Conservation (phyloP, 2,797 vertebrate genomes). For the Tangara arthus region DNA sequence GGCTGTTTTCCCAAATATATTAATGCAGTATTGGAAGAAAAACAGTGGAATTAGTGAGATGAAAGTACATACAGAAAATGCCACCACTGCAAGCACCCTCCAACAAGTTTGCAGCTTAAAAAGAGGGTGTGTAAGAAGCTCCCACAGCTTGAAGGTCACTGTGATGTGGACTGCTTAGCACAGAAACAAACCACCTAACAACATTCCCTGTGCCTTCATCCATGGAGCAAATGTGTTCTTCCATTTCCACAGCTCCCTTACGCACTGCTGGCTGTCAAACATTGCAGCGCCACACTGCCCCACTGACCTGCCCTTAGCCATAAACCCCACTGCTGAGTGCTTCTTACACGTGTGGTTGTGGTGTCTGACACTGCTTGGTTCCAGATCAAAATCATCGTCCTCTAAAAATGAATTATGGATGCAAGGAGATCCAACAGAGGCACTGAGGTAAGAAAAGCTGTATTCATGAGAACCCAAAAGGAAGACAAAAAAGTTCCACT, state of each 20-base stretch:
- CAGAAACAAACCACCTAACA: neutral
- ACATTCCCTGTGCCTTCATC: neutral
- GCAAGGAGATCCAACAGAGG: neutral
- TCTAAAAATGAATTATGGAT: neutral
- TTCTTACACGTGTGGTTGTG: neutral
- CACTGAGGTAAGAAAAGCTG: neutral
- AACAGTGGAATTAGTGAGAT: neutral
- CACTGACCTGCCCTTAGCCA: too few relatives aligned
- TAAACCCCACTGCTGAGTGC: fast-evolving
- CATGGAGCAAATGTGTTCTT: fast-evolving
- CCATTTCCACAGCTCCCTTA: neutral
- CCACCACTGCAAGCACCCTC: neutral
- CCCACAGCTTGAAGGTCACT: neutral
- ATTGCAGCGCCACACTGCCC: neutral
- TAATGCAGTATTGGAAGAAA: neutral
- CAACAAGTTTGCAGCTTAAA: neutral
- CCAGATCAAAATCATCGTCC: neutral
- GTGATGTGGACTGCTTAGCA: neutral
- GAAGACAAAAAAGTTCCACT: neutral
- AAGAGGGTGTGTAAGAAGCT: neutral
- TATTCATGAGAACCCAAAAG: neutral
- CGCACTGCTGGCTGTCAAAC: neutral
- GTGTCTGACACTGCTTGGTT: neutral
- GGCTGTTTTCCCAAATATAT: neutral
- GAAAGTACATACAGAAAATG: neutral